Percentiles rank a stretch among this genome's conserved stretches.
Evolutionary conservation across 2,797 vertebrate genomes (phyloP).

Genomic region (Echiichthys vipera): DNA sequence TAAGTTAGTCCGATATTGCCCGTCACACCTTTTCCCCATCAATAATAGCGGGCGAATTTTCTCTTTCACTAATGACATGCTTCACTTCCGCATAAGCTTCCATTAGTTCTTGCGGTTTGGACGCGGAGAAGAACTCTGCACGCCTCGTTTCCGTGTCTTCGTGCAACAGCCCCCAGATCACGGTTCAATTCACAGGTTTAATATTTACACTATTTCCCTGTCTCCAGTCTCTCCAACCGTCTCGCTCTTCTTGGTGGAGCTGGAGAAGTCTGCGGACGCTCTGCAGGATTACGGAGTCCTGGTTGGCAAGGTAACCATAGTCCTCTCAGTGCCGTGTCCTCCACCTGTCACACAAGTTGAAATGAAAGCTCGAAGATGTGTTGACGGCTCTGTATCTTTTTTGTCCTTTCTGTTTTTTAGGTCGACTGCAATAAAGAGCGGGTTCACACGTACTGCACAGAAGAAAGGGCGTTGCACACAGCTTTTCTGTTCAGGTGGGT

Average conservation of each 20-base stretch:
- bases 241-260: conserved; percentile 85
- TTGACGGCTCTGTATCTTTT: neutral
- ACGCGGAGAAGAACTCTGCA: too few species aligned
- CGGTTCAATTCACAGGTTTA: too few species aligned
- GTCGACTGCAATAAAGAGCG: conserved; percentile 88
- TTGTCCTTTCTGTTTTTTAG: conserved; percentile 73
- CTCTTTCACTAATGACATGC: too few species aligned
- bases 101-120: too few species aligned
- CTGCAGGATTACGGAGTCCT: conserved; percentile 89
- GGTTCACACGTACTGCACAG: conserved; percentile 86
- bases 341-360: neutral
- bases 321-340: neutral
- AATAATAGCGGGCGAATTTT: too few species aligned
- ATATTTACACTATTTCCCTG: neutral
- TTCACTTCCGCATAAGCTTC: too few species aligned
- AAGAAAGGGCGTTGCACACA: conserved; percentile 81
- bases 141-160: too few species aligned
- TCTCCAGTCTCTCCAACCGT: conserved; percentile 79
- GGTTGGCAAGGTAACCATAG: conserved; percentile 86
- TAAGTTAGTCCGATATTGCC: too few species aligned
- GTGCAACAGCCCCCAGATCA: too few species aligned
- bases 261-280: conserved; percentile 84
- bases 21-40: too few species aligned
- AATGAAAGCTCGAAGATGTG: neutral
- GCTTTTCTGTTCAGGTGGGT: conserved; percentile 93